Conservation (phyloP, 2,888 invertebrate species). For the Portevinia maculata region DNA sequence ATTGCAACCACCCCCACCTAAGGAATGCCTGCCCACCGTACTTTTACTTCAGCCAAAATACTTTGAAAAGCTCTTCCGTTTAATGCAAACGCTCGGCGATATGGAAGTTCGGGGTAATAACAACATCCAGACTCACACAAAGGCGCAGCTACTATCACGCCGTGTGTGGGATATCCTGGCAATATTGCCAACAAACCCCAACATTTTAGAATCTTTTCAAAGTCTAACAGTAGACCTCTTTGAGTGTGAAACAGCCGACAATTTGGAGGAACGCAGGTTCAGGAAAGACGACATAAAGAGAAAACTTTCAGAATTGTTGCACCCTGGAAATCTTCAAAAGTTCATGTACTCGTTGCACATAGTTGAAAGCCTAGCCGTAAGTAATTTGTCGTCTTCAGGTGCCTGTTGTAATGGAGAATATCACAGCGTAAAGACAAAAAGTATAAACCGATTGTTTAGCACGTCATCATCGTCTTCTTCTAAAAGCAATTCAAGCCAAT, state of each 20-base stretch:
- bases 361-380: conserved; percentile 88
- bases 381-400: conserved; percentile 76
- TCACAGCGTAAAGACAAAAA: conserved; percentile 45
- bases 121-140: conserved; percentile 88
- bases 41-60: conserved; percentile 92
- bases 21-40: conserved; percentile 93
- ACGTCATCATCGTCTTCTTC: conserved; percentile 64
- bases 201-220: conserved; percentile 90
- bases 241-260: conserved; percentile 77
- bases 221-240: conserved; percentile 84
- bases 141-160: conserved; percentile 94
- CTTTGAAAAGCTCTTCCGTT: conserved; percentile 94
- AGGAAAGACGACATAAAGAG: conserved; percentile 81
- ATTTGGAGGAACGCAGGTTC: conserved; percentile 78
- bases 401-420: conserved; percentile 63
- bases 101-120: conserved; percentile 91
- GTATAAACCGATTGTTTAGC: conserved; percentile 58
- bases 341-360: conserved; percentile 97
- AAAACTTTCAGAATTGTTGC: conserved; percentile 88
- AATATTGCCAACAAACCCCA: conserved; percentile 94
- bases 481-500: conserved; percentile 65
- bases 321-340: conserved; percentile 95
- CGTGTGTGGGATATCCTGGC: conserved; percentile 97
- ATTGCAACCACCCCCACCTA: conserved; percentile 92
- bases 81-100: conserved; percentile 95